These are phyloP conservation scores for Bombus huntii DNA, from an alignment of 1,140 invertebrate genomes.

Conservation along the genomic window DNA sequence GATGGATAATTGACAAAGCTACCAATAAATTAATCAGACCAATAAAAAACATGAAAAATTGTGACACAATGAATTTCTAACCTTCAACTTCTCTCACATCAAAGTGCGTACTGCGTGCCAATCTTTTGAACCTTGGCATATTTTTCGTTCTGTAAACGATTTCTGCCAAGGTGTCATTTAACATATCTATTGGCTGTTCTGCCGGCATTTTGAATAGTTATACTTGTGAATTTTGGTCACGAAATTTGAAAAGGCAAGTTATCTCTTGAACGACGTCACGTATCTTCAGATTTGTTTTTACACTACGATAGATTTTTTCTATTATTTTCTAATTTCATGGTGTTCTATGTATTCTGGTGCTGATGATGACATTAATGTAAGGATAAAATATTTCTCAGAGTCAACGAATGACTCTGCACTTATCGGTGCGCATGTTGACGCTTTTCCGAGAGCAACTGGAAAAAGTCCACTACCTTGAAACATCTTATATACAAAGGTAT, in stretches of 20 bases:
- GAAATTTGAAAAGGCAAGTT: slow-evolving; percentile 7
- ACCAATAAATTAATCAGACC: slow-evolving; percentile 5
- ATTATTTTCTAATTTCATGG: neutral
- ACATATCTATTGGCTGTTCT: slow-evolving; percentile 64
- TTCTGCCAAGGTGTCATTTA: slow-evolving; percentile 70
- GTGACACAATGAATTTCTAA: slow-evolving; percentile 40
- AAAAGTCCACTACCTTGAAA: too few relatives aligned
- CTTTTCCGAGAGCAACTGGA: too few relatives aligned
- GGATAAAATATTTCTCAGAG: too few relatives aligned
- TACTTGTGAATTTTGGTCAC: slow-evolving; percentile 53
- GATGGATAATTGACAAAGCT: slow-evolving; percentile 76
- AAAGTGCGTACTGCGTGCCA: slow-evolving; percentile 79
- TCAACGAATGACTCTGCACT: too few relatives aligned
- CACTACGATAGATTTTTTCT: neutral
- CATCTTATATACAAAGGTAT: too few relatives aligned
- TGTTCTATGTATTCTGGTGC: neutral
- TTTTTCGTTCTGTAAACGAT: slow-evolving; percentile 75
- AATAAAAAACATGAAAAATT: too few relatives aligned
- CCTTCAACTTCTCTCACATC: slow-evolving; percentile 81
- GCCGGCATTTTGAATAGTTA: slow-evolving; percentile 68
- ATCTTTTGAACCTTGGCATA: slow-evolving; percentile 68
- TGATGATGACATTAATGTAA: neutral
- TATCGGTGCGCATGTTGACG: too few relatives aligned
- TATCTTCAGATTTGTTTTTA: neutral
- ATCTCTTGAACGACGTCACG: neutral